These are phyloP conservation scores for Lampropteryx suffumata DNA, from an alignment of 2,888 invertebrate species.

Conservation along the genomic window DNA sequence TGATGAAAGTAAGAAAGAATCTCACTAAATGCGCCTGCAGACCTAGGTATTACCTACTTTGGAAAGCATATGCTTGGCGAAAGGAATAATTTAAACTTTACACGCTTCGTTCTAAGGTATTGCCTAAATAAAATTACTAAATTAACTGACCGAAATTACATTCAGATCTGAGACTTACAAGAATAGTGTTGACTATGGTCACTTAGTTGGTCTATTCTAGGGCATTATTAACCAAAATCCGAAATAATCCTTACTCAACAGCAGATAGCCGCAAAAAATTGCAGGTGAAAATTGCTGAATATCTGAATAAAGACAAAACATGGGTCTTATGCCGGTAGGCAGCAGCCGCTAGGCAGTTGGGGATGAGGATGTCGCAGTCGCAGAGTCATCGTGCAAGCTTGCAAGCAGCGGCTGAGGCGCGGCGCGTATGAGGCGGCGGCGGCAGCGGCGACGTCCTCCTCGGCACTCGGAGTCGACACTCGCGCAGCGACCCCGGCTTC, in stretches of 20 bases:
- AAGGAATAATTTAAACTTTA: neutral
- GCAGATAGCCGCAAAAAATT: too few species aligned
- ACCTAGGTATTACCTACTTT: slow-evolving; percentile 19
- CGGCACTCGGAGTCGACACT: slow-evolving; percentile 48
- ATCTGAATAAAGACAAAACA: too few species aligned
- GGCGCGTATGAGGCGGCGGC: slow-evolving; percentile 22
- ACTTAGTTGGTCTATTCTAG: too few species aligned
- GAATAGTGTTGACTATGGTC: too few species aligned
- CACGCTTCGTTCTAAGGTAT: neutral
- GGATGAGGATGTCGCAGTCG: slow-evolving; percentile 32
- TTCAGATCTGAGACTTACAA: too few species aligned
- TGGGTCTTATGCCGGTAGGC: too few species aligned
- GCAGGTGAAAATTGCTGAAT: too few species aligned
- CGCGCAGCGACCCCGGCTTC: slow-evolving; percentile 64
- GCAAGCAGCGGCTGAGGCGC: slow-evolving; percentile 29
- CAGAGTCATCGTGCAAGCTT: slow-evolving; percentile 25
- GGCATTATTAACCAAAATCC: too few species aligned
- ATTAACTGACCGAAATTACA: neutral
- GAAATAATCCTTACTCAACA: too few species aligned
- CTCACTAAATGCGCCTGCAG: too few species aligned
- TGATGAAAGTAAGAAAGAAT: too few species aligned
- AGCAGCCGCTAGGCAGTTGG: slow-evolving; percentile 2
- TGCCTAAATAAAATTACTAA: neutral
- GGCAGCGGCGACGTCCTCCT: slow-evolving; percentile 31
- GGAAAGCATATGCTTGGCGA: neutral